Percentiles rank a stretch among this genome's conserved stretches.
Evolutionary conservation across 2,797 vertebrate genomes (phyloP).

Genomic region (Triplophysa yarkandensis): DNA sequence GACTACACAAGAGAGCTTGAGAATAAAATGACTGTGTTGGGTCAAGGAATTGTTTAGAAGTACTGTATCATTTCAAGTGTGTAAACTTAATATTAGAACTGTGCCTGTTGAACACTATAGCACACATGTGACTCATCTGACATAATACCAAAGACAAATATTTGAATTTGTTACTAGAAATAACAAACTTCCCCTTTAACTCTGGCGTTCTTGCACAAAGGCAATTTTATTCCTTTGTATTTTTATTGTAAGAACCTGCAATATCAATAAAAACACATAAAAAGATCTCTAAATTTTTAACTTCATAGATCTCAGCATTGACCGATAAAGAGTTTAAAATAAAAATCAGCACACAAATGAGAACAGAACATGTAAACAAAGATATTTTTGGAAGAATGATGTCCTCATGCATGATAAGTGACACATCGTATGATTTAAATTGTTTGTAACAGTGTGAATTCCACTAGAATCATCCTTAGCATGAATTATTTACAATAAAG

Average conservation of each 20-base stretch:
- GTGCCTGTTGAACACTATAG: too few species aligned
- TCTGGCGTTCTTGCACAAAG: not conserved
- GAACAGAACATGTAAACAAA: slow-evolving; percentile 35
- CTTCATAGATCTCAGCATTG: not conserved
- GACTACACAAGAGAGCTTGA: too few species aligned
- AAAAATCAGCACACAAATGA: slow-evolving; percentile 33
- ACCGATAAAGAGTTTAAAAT: slow-evolving; percentile 10
- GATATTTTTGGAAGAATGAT: slow-evolving; percentile 29
- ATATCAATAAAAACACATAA: slow-evolving; percentile 37
- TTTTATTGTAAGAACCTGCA: slow-evolving; percentile 38
- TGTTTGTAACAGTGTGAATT: slow-evolving; percentile 35
- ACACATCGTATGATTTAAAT: not conserved
- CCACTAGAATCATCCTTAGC: slow-evolving; percentile 47
- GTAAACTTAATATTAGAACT: too few species aligned
- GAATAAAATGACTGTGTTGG: not conserved
- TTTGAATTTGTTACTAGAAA: not conserved
- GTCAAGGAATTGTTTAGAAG: not conserved
- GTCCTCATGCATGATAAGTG: slow-evolving; percentile 40
- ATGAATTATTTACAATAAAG: slow-evolving; percentile 42
- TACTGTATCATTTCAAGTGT: not conserved
- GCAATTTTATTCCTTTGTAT: not conserved
- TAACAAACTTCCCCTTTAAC: not conserved
- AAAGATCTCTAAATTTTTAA: slow-evolving; percentile 9
- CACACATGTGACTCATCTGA: too few species aligned
- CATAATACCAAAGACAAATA: not conserved